Base-by-base conservation (phyloP, 2,888 invertebrate genomes). In the Agrochola circellaris region DNA sequence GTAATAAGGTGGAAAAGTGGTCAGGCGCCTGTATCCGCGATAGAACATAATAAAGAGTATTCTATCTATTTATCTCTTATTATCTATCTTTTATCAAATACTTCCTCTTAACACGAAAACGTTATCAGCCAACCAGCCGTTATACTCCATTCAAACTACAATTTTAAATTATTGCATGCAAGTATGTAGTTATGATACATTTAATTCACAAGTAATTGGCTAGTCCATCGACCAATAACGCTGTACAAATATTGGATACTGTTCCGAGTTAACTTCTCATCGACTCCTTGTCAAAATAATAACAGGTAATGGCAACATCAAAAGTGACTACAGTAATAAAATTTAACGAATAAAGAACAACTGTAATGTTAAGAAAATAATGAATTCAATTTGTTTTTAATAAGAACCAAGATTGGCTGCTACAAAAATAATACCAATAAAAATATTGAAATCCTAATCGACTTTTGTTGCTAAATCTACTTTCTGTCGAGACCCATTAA, bases 401-500 rank as follows among this genome's bases (percentile, higher is more conserved):
- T 20, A 45, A 26, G 26, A 42, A 65, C 6, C n/a, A 64, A n/a
- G 17, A 74, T 51, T 58, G 1, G 3, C 4, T 45, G 8, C 0
- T 20, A 34, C 15, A 38, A 76, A 34, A 54, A 23, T 20, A n/a
- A 48, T 8, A 38, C 17, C 13, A 38, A n/a, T 26, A 42, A 9
- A 30, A 51, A 54, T 15, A n/a, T 26, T n/a, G 6, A 64, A 67
- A 67, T 9, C 23, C 5, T 38, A 60, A 48, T 42, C 20, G 7
- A 34, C 17, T 23, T 74, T 26, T 58, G 34, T 58, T 73, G 45
- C n/a, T 11, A 56, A 61, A 65, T 45, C 34, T 73, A 42, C n/a
- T 54, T 72, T 61, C 60, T 61, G 54, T 70, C 66, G 34, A 70
- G 73, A 77, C 70, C 64, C 48, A 67, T 81, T 73, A 77, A 66